Evolutionary conservation across 2,113 vertebrate genomes (phyloP).

Genomic region (Chaetura pelagica): DNA sequence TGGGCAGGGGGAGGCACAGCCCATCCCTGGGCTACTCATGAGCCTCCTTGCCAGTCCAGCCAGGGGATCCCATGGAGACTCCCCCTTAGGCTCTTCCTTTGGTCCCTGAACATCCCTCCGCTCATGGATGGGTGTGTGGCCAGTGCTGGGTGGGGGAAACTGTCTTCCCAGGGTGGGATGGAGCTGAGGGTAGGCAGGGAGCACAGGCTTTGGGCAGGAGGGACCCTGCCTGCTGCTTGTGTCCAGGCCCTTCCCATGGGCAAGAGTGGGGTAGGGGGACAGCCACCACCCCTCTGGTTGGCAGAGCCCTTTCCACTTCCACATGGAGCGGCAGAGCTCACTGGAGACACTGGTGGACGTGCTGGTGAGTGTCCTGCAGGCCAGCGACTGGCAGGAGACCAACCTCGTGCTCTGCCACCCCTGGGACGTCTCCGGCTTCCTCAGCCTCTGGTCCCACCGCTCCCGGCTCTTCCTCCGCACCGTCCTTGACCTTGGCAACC

Average conservation of each 20-base stretch:
- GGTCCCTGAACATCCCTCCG: neutral
- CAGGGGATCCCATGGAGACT: rapidly evolving
- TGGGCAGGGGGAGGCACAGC: neutral
- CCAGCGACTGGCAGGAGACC: constrained; percentile 81
- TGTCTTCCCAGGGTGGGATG: no score
- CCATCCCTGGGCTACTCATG: no score
- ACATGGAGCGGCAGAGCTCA: constrained; percentile 82
- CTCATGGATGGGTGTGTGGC: neutral
- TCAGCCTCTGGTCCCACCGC: constrained; percentile 50
- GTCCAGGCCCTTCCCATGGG: rapidly evolving
- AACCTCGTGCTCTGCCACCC: constrained; percentile 82
- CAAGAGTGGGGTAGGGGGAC: neutral
- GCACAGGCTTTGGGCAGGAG: rapidly evolving
- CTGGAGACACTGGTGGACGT: constrained; percentile 81
- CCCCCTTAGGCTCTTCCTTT: neutral
- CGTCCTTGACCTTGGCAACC: constrained; percentile 82
- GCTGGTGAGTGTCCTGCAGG: constrained; percentile 77
- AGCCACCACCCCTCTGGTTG: neutral
- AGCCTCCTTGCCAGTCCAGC: rapidly evolving
- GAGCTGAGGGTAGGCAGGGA: neutral
- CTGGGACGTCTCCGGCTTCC: constrained; percentile 77
- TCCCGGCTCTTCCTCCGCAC: constrained; percentile 72
- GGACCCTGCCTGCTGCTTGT: neutral
- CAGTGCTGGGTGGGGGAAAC: no score
- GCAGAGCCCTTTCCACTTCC: constrained; percentile 90